A percentile compares a stretch with the other conserved stretches of the same genome.
Conservation (phyloP, 1,140 invertebrate species). For the Brevipalpus yothersi region DNA sequence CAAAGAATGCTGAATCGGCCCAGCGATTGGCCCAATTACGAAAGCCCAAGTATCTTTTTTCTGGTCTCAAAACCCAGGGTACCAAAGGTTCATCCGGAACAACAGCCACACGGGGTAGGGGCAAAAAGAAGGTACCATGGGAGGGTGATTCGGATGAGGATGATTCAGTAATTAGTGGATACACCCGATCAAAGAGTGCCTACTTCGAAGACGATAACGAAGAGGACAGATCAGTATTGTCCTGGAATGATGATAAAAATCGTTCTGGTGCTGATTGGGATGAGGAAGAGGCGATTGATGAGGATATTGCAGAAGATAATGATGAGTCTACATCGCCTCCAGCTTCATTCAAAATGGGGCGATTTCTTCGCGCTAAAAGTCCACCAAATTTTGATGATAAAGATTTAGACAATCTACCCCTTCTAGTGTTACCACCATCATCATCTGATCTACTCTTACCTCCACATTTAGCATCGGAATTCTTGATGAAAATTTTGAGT, state of each 20-base stretch:
- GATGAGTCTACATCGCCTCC: background rate
- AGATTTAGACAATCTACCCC: slow-evolving; percentile 32
- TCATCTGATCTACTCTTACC: slow-evolving; percentile 70
- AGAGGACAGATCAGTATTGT: background rate
- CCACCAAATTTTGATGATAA: slow-evolving; percentile 25
- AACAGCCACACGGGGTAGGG: background rate
- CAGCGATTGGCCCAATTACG: background rate
- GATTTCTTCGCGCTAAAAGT: slow-evolving; percentile 36
- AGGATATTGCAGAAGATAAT: background rate
- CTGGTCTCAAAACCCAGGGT: background rate
- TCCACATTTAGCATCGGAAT: slow-evolving; percentile 24
- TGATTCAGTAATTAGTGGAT: background rate
- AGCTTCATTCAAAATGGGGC: slow-evolving; percentile 1
- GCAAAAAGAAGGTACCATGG: background rate
- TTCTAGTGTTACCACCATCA: slow-evolving; percentile 49
- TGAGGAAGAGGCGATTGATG: background rate
- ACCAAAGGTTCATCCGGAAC: background rate
- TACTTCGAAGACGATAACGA: slow-evolving; percentile 3
- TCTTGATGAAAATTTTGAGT: slow-evolving; percentile 49
- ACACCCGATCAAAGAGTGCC: background rate
- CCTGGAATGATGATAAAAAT: background rate
- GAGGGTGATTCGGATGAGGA: slow-evolving; percentile 1
- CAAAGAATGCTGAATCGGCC: slow-evolving; percentile 4
- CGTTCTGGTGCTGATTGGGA: background rate
- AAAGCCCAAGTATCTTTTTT: slow-evolving; percentile 2